phyloP scores from a whole-genome alignment of 1,140 invertebrate species.

The Brachionus rubens region DNA sequence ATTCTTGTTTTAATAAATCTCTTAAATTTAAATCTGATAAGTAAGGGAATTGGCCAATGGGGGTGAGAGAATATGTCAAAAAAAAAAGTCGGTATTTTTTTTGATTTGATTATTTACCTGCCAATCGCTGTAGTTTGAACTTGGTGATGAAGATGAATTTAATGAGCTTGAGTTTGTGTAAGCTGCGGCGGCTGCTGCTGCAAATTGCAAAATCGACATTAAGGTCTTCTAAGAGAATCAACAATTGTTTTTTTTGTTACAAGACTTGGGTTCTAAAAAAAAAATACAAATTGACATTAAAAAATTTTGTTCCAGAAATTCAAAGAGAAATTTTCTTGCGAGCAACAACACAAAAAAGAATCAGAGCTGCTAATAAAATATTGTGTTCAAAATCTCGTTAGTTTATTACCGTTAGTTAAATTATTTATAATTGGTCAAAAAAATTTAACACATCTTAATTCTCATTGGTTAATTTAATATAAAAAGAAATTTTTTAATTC shows the following conservation, averaged over 20 bases:
- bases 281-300: background rate
- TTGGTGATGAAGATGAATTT: background rate
- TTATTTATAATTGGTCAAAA: slow-evolving; percentile 3
- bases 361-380: slow-evolving; percentile 26
- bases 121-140: slow-evolving; percentile 26
- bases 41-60: too few species aligned
- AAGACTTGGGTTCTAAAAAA: too few species aligned
- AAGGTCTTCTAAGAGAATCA: background rate
- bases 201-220: slow-evolving; percentile 42
- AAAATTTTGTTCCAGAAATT: background rate
- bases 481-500: too few species aligned
- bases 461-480: too few species aligned
- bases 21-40: too few species aligned
- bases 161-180: slow-evolving; percentile 17
- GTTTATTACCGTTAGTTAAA: background rate
- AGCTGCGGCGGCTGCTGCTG: slow-evolving; percentile 34
- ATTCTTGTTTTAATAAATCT: too few species aligned
- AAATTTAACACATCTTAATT: too few species aligned
- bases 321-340: slow-evolving; percentile 1
- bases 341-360: background rate
- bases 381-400: background rate
- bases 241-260: too few species aligned
- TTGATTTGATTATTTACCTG: background rate
- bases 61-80: too few species aligned
- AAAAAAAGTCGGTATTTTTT: background rate